Base-by-base conservation (phyloP, 2,113 vertebrate genomes). In the Procavia capensis region DNA sequence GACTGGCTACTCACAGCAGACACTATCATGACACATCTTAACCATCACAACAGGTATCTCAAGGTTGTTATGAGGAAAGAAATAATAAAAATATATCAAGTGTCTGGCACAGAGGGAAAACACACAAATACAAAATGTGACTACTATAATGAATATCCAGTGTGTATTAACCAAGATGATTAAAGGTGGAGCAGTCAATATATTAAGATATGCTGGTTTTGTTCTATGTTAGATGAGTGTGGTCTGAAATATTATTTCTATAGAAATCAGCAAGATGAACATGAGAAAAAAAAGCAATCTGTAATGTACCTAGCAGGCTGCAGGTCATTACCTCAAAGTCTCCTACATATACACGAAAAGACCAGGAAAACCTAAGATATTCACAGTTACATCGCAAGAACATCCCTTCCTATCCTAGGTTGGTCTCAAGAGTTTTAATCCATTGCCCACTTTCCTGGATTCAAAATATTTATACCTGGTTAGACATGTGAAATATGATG, bases 381-480 rank as follows among this genome's bases (percentile, higher is more conserved):
- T 19, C 4, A 83, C n/a, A 70, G 7, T 79, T 81, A 54, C 1
- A 74, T 45, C 36, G 54, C 74, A 43, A 72, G 24, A 92, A 74
- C 4, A 61, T 36, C 34, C 1, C 14, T 79, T 75, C 19, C 19
- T 75, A 87, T 0, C 24, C 2, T 1, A 3, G 20, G 16, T 57
- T 74, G 50, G 20, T 90, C 39, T 80, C 24, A 88, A 59, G 50
- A 66, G 54, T 84, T 74, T 93, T 74, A 27, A 54, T 14, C 8
- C 27, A 47, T 22, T 87, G 10, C n/a, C 50, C 6, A 45, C 43
- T 89, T 81, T 82, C 68, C 19, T 64, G 68, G 11, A 57, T 93
- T 92, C 95, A 86, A 95, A 96, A 85, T 87, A 84, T 90, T 47
- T 84, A 72, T 43, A n/a, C 14, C 19, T 95, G 43, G 9, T 20